phyloP scores from a whole-genome alignment of 2,797 vertebrate species.

The Sebastiscus albofasciatus region DNA sequence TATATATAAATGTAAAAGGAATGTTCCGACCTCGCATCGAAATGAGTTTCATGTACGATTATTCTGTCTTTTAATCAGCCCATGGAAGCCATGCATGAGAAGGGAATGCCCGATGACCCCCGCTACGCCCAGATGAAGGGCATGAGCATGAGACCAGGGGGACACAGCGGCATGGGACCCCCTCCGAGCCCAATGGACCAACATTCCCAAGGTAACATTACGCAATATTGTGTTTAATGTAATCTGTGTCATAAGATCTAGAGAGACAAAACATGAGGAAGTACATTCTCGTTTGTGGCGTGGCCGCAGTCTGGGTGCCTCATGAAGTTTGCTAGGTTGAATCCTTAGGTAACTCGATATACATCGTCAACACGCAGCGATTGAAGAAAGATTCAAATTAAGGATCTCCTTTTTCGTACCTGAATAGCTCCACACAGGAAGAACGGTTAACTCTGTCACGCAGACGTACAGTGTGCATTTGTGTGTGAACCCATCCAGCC shows the following conservation, averaged over 20 bases:
- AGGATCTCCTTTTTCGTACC: background rate
- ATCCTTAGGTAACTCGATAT: background rate
- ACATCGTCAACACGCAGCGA: background rate
- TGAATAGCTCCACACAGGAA: background rate
- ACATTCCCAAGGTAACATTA: constrained; percentile 92
- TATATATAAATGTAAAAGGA: background rate
- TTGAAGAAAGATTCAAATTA: background rate
- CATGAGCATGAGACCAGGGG: constrained; percentile 89
- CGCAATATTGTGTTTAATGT: background rate
- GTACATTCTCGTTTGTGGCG: background rate
- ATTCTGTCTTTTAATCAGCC: constrained; percentile 77
- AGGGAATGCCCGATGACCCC: constrained; percentile 90
- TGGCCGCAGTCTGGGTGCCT: background rate
- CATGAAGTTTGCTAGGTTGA: background rate
- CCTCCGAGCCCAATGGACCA: constrained; percentile 97
- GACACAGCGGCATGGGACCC: constrained; percentile 91
- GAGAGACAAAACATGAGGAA: background rate
- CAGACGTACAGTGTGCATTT: background rate
- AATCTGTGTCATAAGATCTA: background rate
- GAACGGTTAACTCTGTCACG: background rate
- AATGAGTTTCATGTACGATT: background rate
- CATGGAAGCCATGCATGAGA: constrained; percentile 95
- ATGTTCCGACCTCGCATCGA: background rate
- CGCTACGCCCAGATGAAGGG: constrained; percentile 93
- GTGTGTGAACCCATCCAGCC: constrained; percentile 58